Evolutionary conservation across 2,888 invertebrate species (phyloP), one percentile per base, ranked within the genome.

Genomic region (Drosophila anomalata): DNA sequence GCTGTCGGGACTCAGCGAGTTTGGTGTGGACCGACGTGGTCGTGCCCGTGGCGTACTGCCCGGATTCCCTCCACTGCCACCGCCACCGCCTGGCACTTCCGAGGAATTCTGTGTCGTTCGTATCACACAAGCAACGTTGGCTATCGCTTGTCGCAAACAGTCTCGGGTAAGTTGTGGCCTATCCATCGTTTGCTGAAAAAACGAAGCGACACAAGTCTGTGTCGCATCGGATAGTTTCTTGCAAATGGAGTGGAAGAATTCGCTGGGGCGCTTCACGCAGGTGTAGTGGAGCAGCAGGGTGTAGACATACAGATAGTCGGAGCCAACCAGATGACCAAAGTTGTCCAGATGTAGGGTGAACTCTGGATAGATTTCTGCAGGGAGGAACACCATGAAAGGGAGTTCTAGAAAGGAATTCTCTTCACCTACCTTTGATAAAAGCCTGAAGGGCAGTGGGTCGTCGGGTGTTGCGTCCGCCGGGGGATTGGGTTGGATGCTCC

Each of bases 231-330:
- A 73, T 3, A 92, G 75, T n/a, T 71, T 76, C 39, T 89, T 77
- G 58, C 92, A 92, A 5, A 89, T 82, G 53, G 78, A 79, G 54
- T 91, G 92, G 44, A 91, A 91, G 52, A 77, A 76, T 33, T 76
- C 73, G 22, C 86, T 80, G 0, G 90, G 87, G 59, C 71, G 68
- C 68, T 86, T 87, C 0, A 92, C 89, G 59, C 92, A 92, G 4
- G 88, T 86, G 68, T 88, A 91, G 65, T 92, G 91, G 56, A 92
- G 71, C 0, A 92, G 67, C 5, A 92, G 60, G 0, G 91, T 90
- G 63, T 91, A 92, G 1, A 89, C 80, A 58, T 90, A 91, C 4
- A 91, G 54, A 56, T 90, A 90, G 52, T 92, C 92, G 0, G 75
- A 57, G 0, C 80, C 58, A 24, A 79, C 81, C 0, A 91, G 36